Conservation (phyloP, 2,113 vertebrate genomes). For the Psilopogon haemacephalus region DNA sequence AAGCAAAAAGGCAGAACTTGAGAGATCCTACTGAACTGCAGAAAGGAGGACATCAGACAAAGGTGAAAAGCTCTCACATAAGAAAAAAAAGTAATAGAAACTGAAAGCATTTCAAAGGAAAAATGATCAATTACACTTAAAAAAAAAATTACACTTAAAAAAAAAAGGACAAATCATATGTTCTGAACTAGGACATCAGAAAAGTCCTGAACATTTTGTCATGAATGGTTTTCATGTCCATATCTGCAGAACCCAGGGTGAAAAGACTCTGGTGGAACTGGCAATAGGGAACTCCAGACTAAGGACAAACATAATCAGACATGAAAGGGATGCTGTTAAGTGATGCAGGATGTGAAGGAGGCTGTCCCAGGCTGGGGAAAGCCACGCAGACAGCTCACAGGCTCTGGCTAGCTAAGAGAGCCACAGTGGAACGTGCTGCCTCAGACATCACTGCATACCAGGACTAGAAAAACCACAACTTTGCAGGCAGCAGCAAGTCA, state of each 20-base stretch:
- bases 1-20: neutral
- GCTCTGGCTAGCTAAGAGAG: neutral
- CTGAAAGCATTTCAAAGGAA: neutral
- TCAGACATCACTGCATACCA: neutral
- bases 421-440: neutral
- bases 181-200: neutral
- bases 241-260: neutral
- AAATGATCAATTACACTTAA: neutral
- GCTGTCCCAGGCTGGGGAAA: neutral
- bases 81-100: neutral
- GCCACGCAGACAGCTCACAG: neutral
- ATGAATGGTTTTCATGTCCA: neutral
- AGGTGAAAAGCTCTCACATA: neutral
- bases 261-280: neutral
- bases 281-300: neutral
- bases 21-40: neutral
- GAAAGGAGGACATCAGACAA: neutral
- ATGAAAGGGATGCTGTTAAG: neutral
- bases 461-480: neutral
- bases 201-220: neutral
- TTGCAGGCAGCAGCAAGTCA: neutral
- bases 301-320: neutral
- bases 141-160: neutral
- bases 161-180: neutral
- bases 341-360: neutral